Evolutionary conservation across 1,140 invertebrate species (phyloP).

Genomic region (Nasonia giraulti): DNA sequence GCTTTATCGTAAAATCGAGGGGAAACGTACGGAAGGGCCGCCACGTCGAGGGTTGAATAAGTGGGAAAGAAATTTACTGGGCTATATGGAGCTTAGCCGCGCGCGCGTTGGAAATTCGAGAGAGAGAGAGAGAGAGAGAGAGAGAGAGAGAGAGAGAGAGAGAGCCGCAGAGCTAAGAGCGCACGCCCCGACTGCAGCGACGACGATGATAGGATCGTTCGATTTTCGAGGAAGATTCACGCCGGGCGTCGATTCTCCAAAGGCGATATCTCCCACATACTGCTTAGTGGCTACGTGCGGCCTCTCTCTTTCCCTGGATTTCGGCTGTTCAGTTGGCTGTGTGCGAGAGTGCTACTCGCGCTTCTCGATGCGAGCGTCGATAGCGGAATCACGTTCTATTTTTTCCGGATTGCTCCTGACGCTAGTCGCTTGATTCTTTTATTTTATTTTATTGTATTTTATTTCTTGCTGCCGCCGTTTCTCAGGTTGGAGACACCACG

Average conservation of each 20-base stretch:
- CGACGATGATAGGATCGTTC: slow-evolving; percentile 36
- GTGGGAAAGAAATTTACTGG: slow-evolving; percentile 37
- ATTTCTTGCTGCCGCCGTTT: too few species aligned
- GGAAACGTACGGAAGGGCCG: background rate
- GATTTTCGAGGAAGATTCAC: slow-evolving; percentile 40
- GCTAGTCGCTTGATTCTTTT: background rate
- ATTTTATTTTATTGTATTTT: background rate
- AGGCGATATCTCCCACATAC: slow-evolving; percentile 32
- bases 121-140: too few species aligned
- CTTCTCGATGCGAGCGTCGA: slow-evolving; percentile 9
- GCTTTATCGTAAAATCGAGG: slow-evolving; percentile 6
- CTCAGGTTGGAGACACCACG: too few species aligned
- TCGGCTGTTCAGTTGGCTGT: background rate
- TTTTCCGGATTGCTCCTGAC: slow-evolving; percentile 37
- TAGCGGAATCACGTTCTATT: slow-evolving; percentile 46
- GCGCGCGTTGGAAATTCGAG: slow-evolving; percentile 27
- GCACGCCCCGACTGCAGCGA: background rate
- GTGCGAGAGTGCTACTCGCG: background rate
- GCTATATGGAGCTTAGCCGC: slow-evolving; percentile 32
- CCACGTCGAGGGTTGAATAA: slow-evolving; percentile 6
- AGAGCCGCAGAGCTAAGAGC: background rate
- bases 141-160: too few species aligned
- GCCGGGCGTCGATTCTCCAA: slow-evolving; percentile 10
- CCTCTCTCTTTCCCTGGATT: background rate
- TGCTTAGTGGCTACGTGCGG: slow-evolving; percentile 36